Conservation (phyloP, 2,888 invertebrate genomes). For the Hedychridium roseum region DNA sequence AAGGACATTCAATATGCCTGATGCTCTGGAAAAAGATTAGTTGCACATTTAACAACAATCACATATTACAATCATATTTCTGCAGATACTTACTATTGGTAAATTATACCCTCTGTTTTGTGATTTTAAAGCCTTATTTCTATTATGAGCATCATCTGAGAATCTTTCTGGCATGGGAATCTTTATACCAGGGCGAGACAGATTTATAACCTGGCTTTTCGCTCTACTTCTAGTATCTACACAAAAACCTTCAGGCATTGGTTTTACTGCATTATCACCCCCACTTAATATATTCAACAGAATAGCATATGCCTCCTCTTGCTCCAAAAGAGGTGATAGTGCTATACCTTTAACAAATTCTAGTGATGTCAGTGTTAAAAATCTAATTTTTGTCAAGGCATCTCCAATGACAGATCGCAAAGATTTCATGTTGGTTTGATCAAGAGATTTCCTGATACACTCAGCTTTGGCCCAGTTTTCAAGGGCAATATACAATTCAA, state of each 20-base stretch:
- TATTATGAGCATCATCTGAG: slow-evolving; percentile 62
- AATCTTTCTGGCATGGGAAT: slow-evolving; percentile 81
- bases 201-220: no score
- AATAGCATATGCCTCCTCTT: slow-evolving; percentile 81
- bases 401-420: slow-evolving; percentile 64
- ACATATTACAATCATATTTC: no score
- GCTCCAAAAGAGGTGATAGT: slow-evolving; percentile 75
- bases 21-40: no score
- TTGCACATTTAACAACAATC: no score
- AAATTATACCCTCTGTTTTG: no score
- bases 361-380: slow-evolving; percentile 80
- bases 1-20: no score
- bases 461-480: slow-evolving; percentile 73
- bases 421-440: slow-evolving; percentile 46
- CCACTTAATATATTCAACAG: slow-evolving; percentile 83
- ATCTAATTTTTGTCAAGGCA: slow-evolving; percentile 79
- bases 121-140: slow-evolving; percentile 24
- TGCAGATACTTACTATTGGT: no score
- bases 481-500: slow-evolving; percentile 79
- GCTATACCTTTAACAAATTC: slow-evolving; percentile 87
- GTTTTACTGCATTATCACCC: slow-evolving; percentile 70
- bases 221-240: no score
- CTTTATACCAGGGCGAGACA: no score
- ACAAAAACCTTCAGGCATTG: no score
- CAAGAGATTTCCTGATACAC: slow-evolving; percentile 65